Percentiles rank a stretch among this genome's conserved stretches.
These are phyloP conservation scores for Brienomyrus longianalis DNA, from an alignment of 2,113 vertebrate genomes.

Conservation along the genomic window DNA sequence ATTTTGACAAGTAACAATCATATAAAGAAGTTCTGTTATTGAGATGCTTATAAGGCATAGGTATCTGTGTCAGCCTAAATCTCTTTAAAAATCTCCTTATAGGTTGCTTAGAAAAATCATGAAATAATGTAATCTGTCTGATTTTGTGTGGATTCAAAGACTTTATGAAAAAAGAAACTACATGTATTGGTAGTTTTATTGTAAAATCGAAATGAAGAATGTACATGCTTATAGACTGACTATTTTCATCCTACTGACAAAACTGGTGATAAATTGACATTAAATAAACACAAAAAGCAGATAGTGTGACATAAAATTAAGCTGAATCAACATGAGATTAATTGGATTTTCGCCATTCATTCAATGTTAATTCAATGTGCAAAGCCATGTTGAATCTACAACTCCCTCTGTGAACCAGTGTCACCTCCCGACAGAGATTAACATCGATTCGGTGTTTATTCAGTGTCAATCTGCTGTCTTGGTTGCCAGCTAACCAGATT, in stretches of 20 bases:
- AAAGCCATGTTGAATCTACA: background rate
- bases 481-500: background rate
- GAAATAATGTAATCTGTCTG: background rate
- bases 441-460: background rate
- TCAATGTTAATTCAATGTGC: slow-evolving; percentile 1
- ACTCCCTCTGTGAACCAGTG: background rate
- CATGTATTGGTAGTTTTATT: background rate
- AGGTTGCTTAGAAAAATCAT: background rate
- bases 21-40: background rate
- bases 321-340: slow-evolving; percentile 2
- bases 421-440: background rate
- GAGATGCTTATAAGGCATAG: background rate
- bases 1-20: background rate
- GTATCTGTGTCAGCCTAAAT: background rate
- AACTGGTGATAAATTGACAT: background rate
- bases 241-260: background rate
- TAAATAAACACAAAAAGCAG: background rate
- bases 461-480: slow-evolving; percentile 1
- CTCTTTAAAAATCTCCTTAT: background rate
- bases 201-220: background rate
- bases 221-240: background rate
- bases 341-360: slow-evolving; percentile 3
- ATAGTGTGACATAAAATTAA: background rate
- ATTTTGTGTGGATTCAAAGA: background rate
- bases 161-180: background rate